Base-by-base conservation (phyloP, 2,888 invertebrate genomes). In the Diarsia dahlii region DNA sequence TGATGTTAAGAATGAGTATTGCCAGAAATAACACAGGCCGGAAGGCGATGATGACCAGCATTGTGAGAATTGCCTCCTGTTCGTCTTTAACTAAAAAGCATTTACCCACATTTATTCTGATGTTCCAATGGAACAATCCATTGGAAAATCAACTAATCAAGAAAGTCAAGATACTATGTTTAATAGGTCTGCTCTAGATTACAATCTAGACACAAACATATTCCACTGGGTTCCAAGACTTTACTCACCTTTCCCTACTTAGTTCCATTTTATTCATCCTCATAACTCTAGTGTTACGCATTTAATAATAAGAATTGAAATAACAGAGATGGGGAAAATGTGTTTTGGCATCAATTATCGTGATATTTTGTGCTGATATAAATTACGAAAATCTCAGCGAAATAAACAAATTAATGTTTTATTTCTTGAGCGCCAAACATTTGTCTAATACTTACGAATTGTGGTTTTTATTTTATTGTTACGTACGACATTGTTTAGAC, bases 1-100 rank as follows among this genome's bases (percentile, higher is more conserved):
- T n/a, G 15, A 74, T 58, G 56, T 74, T 48, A 20, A 15, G 56
- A 15, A 74, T 58, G 4, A 74, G 34, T 56, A 39, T 23, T 74
- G 20, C 39, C 56, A 48, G 74, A 58, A 20, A 48, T 73, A 74
- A 48, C 48, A 4, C 48, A 45, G 23, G 48, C 34, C 9, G 20
- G 13, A 10, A 34, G 15, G 15, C 46, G 46, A n/a, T 10, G n/a
- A 6, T 23, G 23, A 34, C 23, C 56, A 56, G 74, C 48, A 23
- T 39, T 20, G 28, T 45, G 45, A 45, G 28, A 72, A 73, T n/a
- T 71, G 45, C 18, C 9, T 10, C 10, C 54, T n/a, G 28, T 46
- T 34, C 54, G 18, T 39, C 56, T 28, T 23, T 58, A 0, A 15
- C 23, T 58, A 58, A 56, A 23, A 56, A 23, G 13, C 23, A n/a